Base-by-base conservation (phyloP, 2,797 vertebrate genomes). In the Gymnoscopelus microlampas region DNA sequence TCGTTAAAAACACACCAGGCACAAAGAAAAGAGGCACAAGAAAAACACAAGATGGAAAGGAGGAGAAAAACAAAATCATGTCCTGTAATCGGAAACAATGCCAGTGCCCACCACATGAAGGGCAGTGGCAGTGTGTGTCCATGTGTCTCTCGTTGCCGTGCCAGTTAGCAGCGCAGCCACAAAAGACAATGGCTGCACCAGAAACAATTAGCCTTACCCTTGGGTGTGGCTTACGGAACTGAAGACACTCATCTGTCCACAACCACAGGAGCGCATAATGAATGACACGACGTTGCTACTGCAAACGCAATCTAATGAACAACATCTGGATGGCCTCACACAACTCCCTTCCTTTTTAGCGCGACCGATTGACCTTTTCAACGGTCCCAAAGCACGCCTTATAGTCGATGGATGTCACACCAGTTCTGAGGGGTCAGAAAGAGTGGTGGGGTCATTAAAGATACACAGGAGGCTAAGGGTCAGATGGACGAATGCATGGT, bases 41-140 rank as follows among this genome's bases (percentile, higher is more conserved):
- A 75, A 80, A 35, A 85, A 81, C 63, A 78, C 57, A 81, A 79
- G 76, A 84, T 61, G 73, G 76, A 65, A 62, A 72, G 66, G 50
- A 39, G 35, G 73, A 68, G 57, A 80, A 83, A 85, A 86, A 85
- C 68, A 69, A 85, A 91, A 92, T 87, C 70, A 90, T 86, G 87
- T 88, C 80, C 87, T 73, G 79, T 91, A 91, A 92, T 91, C 73
- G 87, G 80, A 90, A 90, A 85, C 87, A 87, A 92, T 91, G 82
- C 78, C 76, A n/a, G 15, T 15, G 74, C 59, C 77, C 68, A 64
- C 90, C 91, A 92, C 92, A 93, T 89, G 64, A 92, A 93, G 73
- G 80, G 50, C 47, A 65, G 67, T 63, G 83, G 70, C 80, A 79
- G 51, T 49, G 76, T 83, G 84, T 76, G 71, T 85, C 74, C 86